phyloP scores from a whole-genome alignment of 2,888 invertebrate species.

The Nephrotoma guestfalica region DNA sequence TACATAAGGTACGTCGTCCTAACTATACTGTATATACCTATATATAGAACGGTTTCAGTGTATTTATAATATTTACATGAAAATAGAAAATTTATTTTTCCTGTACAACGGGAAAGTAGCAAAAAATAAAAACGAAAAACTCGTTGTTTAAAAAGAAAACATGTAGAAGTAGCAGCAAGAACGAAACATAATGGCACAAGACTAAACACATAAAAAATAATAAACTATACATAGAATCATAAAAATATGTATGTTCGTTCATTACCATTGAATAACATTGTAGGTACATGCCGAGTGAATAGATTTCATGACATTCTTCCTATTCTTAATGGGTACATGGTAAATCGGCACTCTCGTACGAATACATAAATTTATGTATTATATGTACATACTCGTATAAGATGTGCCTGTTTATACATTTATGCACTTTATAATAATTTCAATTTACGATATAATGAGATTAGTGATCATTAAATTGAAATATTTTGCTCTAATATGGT shows the following conservation, averaged over 20 bases:
- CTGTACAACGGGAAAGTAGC: not conserved
- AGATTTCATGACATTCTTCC: not conserved
- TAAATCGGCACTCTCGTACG: not conserved
- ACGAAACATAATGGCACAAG: not conserved
- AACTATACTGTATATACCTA: not conserved
- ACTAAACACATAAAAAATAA: not conserved
- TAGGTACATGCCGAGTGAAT: not conserved
- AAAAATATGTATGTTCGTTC: not conserved
- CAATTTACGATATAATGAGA: not conserved
- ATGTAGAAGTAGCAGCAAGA: not conserved
- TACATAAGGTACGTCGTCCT: too few relatives aligned
- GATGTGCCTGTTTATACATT: not conserved
- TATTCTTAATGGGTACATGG: too few relatives aligned
- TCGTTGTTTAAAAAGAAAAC: not conserved
- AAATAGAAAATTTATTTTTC: not conserved
- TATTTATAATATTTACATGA: not conserved
- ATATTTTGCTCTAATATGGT: not conserved
- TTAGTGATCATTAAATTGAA: not conserved
- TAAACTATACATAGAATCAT: not conserved
- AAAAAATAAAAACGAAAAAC: not conserved
- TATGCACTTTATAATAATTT: not conserved
- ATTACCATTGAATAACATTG: not conserved
- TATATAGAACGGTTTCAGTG: not conserved
- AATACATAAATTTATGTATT: not conserved
- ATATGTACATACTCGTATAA: not conserved